Percentiles rank a stretch among this genome's conserved stretches.
These are phyloP conservation scores for Steinernema hermaphroditum DNA, from an alignment of 2,888 invertebrate species.

Conservation along the genomic window DNA sequence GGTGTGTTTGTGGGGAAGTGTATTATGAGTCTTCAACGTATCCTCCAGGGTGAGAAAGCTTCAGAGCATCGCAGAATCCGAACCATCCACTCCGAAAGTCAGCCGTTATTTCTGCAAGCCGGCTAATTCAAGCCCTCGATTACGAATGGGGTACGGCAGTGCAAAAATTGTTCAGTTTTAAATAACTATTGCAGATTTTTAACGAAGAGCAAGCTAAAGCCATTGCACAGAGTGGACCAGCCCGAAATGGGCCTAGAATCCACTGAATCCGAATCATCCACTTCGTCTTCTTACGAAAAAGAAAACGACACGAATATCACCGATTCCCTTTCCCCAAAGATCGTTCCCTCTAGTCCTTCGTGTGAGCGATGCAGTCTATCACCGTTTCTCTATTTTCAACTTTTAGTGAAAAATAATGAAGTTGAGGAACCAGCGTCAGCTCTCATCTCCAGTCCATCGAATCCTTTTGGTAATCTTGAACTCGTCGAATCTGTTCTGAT, in stretches of 20 bases:
- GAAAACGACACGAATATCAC: too few relatives aligned
- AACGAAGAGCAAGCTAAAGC: constrained; percentile 13
- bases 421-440: background rate
- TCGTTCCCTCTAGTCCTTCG: too few relatives aligned
- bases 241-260: background rate
- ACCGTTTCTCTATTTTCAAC: background rate
- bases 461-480: constrained; percentile 30
- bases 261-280: background rate
- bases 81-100: background rate
- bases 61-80: background rate
- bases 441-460: background rate
- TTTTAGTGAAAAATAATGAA: background rate
- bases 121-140: background rate
- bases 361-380: background rate
- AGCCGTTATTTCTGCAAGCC: background rate
- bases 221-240: background rate
- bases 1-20: background rate
- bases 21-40: background rate
- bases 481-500: too few relatives aligned
- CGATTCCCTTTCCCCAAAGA: too few relatives aligned
- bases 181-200: background rate
- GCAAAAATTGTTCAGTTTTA: background rate
- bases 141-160: background rate
- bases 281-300: background rate
- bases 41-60: background rate